Conservation (phyloP, 2,797 vertebrate species). For the Anisognathus igniventris region DNA sequence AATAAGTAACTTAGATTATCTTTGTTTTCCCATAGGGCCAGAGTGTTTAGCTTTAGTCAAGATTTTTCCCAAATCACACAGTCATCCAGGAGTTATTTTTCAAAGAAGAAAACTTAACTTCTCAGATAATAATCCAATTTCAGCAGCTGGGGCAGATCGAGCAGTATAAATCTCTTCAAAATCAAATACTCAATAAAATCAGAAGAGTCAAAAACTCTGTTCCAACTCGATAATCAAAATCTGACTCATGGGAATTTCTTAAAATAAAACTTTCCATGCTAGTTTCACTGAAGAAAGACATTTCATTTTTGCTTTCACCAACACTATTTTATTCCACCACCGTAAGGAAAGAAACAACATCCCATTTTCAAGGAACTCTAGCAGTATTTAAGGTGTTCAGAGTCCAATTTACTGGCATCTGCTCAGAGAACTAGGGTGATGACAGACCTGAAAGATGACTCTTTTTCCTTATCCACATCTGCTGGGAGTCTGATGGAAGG, state of each 20-base stretch:
- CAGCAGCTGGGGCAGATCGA: background rate
- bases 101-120: background rate
- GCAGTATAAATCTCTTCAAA: background rate
- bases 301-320: background rate
- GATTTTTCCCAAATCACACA: background rate
- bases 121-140: background rate
- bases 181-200: background rate
- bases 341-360: background rate
- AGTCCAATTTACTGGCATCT: background rate
- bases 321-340: background rate
- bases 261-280: background rate
- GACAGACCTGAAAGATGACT: background rate
- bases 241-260: background rate
- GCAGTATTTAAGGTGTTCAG: background rate
- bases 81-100: background rate
- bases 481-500: background rate
- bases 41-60: background rate
- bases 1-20: background rate
- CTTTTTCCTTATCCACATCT: background rate
- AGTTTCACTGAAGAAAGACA: background rate
- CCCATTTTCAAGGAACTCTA: background rate
- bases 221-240: background rate
- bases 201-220: background rate
- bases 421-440: background rate
- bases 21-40: background rate